These are phyloP conservation scores for Ceramica pisi DNA, from an alignment of 2,888 invertebrate species.

Conservation along the genomic window DNA sequence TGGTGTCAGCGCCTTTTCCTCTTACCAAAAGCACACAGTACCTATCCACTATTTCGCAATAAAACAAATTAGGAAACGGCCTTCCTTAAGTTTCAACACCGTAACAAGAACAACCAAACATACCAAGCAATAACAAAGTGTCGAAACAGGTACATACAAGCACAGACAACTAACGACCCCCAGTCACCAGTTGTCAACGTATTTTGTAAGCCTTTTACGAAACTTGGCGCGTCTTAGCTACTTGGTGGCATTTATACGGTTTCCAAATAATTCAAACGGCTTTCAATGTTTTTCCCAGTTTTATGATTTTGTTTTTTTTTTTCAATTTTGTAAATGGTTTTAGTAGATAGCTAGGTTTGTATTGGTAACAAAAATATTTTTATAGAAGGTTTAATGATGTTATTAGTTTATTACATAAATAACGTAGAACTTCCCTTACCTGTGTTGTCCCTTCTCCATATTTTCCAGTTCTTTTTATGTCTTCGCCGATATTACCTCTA, in stretches of 20 bases:
- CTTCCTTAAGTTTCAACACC: neutral
- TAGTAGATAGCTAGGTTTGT: neutral
- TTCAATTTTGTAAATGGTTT: neutral
- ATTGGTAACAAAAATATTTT: neutral
- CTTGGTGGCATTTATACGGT: conserved; percentile 29
- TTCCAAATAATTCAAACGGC: conserved; percentile 43
- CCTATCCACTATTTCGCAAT: too few species aligned
- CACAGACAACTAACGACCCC: conserved; percentile 9
- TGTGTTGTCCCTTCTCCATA: too few species aligned
- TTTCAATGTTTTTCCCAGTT: conserved; percentile 36
- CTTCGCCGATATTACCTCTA: neutral
- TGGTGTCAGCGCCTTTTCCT: too few species aligned
- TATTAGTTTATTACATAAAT: too few species aligned
- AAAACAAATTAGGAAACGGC: too few species aligned
- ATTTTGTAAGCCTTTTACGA: conserved; percentile 54
- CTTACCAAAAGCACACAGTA: too few species aligned
- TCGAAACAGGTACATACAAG: neutral
- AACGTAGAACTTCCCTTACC: too few species aligned
- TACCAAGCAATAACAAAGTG: conserved; percentile 1
- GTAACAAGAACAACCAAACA: neutral
- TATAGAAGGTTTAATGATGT: neutral
- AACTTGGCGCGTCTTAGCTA: conserved; percentile 31
- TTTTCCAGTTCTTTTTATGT: too few species aligned
- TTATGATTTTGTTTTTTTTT: conserved; percentile 26
- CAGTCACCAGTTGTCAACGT: conserved; percentile 28